Conservation (phyloP, 2,797 vertebrate genomes). For the Gallinago nigripennis region DNA sequence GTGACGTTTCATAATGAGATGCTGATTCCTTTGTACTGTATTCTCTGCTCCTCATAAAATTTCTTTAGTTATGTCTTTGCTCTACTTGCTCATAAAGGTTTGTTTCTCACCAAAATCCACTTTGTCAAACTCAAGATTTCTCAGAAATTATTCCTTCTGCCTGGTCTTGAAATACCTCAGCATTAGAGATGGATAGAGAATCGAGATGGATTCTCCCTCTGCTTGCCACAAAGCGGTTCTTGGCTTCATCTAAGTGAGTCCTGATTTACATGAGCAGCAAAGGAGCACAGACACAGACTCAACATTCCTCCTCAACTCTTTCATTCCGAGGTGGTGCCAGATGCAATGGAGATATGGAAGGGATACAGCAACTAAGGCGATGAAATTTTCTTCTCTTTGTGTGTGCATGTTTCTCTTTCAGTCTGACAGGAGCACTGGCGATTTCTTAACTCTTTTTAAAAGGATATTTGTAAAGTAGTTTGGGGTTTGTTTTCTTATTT, state of each 20-base stretch:
- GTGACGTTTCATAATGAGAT: constrained; percentile 38
- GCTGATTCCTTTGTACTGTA: not conserved
- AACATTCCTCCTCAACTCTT: not conserved
- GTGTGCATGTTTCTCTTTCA: not conserved
- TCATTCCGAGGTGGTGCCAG: constrained; percentile 9
- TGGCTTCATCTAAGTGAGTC: not conserved
- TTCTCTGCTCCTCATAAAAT: not conserved
- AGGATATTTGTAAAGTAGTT: not conserved
- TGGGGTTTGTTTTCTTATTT: not conserved
- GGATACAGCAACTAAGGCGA: not conserved
- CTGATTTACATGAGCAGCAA: constrained; percentile 8
- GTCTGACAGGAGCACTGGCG: not conserved
- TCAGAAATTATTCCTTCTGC: not conserved
- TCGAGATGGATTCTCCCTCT: not conserved
- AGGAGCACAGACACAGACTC: not conserved
- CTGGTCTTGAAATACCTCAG: not conserved
- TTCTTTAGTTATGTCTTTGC: not conserved
- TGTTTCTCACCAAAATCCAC: constrained; percentile 12
- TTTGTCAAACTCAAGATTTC: not conserved
- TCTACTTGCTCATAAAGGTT: not conserved
- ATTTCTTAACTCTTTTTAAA: not conserved
- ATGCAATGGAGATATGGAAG: not conserved
- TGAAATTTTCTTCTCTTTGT: not conserved
- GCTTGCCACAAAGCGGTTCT: not conserved
- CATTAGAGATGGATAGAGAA: not conserved